These are phyloP conservation scores for zebrafish (Danio rerio) DNA, from an alignment of 2,113 vertebrate species.

Conservation along the genomic window DNA sequence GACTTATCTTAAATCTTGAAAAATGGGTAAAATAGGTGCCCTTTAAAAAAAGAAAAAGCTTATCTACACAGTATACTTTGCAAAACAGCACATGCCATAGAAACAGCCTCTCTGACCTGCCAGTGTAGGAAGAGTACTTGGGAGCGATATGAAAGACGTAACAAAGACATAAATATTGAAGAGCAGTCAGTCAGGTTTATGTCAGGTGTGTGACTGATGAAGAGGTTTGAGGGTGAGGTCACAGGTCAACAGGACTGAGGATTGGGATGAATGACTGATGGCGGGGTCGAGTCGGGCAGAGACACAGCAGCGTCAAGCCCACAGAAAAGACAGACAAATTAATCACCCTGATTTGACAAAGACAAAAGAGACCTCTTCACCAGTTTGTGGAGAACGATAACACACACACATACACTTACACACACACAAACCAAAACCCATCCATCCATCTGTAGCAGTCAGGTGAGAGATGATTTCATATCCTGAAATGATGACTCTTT, in stretches of 20 bases:
- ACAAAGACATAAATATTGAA: conserved; percentile 30
- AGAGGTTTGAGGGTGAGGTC: conserved; percentile 44
- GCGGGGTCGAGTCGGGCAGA: conserved; percentile 37
- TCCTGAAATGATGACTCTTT: conserved; percentile 44
- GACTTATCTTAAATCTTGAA: too few species aligned
- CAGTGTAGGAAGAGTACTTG: background rate
- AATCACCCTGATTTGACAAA: conserved; percentile 59
- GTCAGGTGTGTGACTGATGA: conserved; percentile 46
- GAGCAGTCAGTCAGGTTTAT: conserved; percentile 34
- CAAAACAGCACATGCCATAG: background rate
- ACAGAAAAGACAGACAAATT: conserved; percentile 44
- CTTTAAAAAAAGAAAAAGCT: too few species aligned
- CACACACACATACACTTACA: conserved; percentile 31
- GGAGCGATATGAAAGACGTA: background rate
- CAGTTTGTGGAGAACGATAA: conserved; percentile 16
- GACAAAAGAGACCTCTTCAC: conserved; percentile 47
- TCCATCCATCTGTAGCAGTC: background rate
- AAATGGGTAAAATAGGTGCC: too few species aligned
- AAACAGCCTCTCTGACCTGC: conserved; percentile 6
- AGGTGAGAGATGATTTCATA: conserved; percentile 54
- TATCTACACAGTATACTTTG: background rate
- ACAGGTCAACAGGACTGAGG: conserved; percentile 41
- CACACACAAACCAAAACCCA: conserved; percentile 3
- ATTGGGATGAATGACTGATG: conserved; percentile 55
- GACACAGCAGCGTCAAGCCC: conserved; percentile 42